These are phyloP conservation scores for Synergus umbraculus DNA, from an alignment of 2,888 invertebrate species.

Conservation along the genomic window DNA sequence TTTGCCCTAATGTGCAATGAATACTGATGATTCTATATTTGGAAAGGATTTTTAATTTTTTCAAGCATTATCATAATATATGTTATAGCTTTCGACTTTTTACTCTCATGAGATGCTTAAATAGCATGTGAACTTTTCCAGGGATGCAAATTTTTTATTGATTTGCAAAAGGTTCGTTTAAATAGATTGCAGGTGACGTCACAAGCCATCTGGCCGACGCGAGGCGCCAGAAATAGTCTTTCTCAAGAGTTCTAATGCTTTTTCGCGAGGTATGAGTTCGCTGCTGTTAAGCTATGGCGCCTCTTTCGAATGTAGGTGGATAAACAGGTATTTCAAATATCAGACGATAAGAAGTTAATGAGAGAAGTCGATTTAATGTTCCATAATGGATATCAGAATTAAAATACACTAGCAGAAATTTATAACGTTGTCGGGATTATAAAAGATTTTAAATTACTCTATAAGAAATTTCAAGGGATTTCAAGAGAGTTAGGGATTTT, in stretches of 20 bases:
- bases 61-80: conserved; percentile 4
- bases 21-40: conserved; percentile 28
- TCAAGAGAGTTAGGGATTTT: too few relatives aligned
- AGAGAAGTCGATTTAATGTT: neutral
- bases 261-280: conserved; percentile 12
- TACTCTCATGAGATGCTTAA: neutral
- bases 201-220: conserved; percentile 46
- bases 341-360: neutral
- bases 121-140: conserved; percentile 2
- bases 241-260: conserved; percentile 14
- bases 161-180: conserved; percentile 33
- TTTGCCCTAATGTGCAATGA: conserved; percentile 26
- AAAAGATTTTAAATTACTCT: too few relatives aligned
- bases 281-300: neutral
- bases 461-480: too few relatives aligned
- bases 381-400: too few relatives aligned
- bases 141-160: conserved; percentile 42
- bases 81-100: neutral
- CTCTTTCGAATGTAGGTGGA: neutral
- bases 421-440: too few relatives aligned
- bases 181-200: conserved; percentile 34
- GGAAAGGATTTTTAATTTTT: conserved; percentile 35
- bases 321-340: conserved; percentile 24
- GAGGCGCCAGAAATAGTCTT: conserved; percentile 44
- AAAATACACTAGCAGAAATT: too few relatives aligned